Percentiles rank a stretch among this genome's conserved stretches.
phyloP scores from a whole-genome alignment of 2,113 vertebrate genomes.

The Erinaceus europaeus region DNA sequence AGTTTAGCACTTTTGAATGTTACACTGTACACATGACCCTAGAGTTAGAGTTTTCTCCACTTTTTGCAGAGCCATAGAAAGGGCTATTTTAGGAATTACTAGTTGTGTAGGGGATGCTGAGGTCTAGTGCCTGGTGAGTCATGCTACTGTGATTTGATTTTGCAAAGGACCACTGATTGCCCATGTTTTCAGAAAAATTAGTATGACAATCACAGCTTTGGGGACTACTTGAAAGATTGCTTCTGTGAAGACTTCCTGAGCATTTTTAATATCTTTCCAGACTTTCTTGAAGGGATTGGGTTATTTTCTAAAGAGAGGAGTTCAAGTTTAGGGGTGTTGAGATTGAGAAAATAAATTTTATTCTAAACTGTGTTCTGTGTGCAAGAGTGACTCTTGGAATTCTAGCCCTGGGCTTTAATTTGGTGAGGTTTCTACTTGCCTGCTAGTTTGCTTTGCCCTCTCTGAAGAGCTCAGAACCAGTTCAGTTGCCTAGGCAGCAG shows the following conservation, averaged over 20 bases:
- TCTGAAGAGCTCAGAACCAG: neutral
- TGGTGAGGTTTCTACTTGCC: neutral
- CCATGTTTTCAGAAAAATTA: neutral
- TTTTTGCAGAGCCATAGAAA: neutral
- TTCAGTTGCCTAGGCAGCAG: neutral
- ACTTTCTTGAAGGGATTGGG: fast-evolving
- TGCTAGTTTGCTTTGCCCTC: neutral
- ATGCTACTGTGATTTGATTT: neutral
- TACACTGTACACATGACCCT: neutral
- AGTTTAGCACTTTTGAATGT: neutral
- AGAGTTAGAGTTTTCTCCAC: neutral
- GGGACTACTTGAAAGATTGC: neutral
- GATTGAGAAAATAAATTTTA: neutral
- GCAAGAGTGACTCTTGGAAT: neutral
- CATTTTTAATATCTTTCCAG: neutral
- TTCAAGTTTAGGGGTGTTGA: neutral
- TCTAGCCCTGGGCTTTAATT: neutral
- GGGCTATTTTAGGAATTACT: neutral
- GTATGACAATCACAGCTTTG: neutral
- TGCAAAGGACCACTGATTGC: neutral
- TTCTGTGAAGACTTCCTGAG: neutral
- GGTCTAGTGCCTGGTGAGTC: fast-evolving
- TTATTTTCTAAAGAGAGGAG: neutral
- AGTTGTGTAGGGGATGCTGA: neutral
- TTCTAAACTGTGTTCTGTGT: neutral